Evolutionary conservation across 2,113 vertebrate genomes (phyloP), one percentile per base, ranked within the genome.

Genomic region (Alouatta palliata): DNA sequence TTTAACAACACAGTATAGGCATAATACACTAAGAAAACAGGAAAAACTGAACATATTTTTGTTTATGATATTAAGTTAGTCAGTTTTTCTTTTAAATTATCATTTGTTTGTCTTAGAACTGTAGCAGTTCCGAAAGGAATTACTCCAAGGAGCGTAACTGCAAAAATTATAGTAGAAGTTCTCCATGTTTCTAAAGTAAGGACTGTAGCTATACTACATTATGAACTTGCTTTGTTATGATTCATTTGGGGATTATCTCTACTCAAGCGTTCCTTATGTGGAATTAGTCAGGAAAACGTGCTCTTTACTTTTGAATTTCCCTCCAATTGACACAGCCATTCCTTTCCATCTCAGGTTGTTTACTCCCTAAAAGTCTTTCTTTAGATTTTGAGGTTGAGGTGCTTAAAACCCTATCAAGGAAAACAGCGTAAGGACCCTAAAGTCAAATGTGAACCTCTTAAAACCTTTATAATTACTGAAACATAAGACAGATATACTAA

Each of bases 141-240:
- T 58, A 9, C 30, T 27, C 23, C n/a, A 25, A 23, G 20, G 25
- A 19, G 25, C 16, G 40, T 8, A 30, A 17, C 27, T 21, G 2
- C 61, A 20, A 43, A 20, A n/a, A 9, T 49, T 6, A 0, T 19
- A 25, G n/a, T n/a, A 40, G 54, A n/a, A 2, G 25, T 40, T 61
- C 40, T 58, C 47, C 1, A 0, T 25, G 79, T 49, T 32, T n/a
- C 54, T 73, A 35, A 66, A 23, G 23, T 10, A 5, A 61, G 37
- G 21, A 11, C 16, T 9, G 0, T 19, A 9, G 37, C 30, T 8
- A 0, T 1, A 13, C 64, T 10, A 16, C n/a, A 37, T 9, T 17
- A 1, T 7, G 43, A 87, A 16, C 47, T 35, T 45, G 16, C 23
- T 90, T 32, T 30, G 10, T 43, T 49, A 0, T 20, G 30, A 35